Evolutionary conservation across 2,888 invertebrate species (phyloP), one percentile per base, ranked within the genome.

Genomic region (Noctua pronuba): DNA sequence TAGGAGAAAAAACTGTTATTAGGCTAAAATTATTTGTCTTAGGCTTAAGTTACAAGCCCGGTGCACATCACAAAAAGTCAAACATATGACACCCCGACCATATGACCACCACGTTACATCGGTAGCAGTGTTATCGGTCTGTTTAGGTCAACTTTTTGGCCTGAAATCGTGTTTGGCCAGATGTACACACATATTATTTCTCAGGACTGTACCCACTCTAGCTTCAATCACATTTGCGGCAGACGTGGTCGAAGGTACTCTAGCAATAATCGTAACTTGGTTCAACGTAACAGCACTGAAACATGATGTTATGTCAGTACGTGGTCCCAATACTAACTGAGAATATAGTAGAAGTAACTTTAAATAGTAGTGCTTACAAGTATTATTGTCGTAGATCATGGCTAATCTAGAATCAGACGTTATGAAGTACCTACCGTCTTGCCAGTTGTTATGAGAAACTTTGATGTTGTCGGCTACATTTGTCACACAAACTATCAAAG

Each of bases 301-400:
- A 46, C 66, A 41, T n/a, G 21, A 68, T 70, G 67, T 52, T 68
- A 49, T 49, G 52, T 62, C 1, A 35, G 41, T 66, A 81, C 73
- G 73, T 81, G 81, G 52, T 62, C 28, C 49, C 35, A 69, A 81
- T 80, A 58, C 58, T 18, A 72, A 80, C 13, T 62, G 21, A 58
- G 38, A 28, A 68, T 6, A n/a, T n/a, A 18, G 8, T 11, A 38
- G 11, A 49, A 4, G 18, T 21, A 35, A 44, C 24, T 31, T 46
- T 49, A 31, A 44, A 60, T 35, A 24, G 49, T 49, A n/a, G 41
- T n/a, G 21, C 21, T 60, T 70, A 2, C 46, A 72, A 60, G 18
- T 21, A 44, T 38, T 41, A 5, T 52, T 77, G 24, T 24, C 28
- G 44, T 46, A 72, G 35, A 62, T 46, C 60, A 52, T 35, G 18